Evolutionary conservation across 1,140 invertebrate species (phyloP).

Genomic region (Anastatus disparis): DNA sequence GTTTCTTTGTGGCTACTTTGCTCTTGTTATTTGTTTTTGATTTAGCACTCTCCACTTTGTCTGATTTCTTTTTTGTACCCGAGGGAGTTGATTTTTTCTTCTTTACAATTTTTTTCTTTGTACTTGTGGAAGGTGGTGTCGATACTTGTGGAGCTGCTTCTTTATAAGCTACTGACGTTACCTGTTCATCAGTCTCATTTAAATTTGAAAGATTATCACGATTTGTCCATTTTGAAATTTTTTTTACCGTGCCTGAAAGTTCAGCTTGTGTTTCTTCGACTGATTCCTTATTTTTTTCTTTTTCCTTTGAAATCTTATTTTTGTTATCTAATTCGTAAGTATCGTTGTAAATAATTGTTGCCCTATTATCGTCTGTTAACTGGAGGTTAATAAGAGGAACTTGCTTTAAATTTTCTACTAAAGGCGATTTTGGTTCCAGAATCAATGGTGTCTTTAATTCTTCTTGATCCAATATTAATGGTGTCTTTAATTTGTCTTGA

Average conservation of each 20-base stretch:
- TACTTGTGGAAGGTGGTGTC: constrained; percentile 50
- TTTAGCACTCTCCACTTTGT: constrained; percentile 39
- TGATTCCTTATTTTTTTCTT: too few relatives aligned
- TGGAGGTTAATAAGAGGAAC: neutral
- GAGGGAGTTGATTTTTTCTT: constrained; percentile 50
- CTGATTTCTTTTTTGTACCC: constrained; percentile 50
- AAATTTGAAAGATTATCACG: constrained; percentile 53
- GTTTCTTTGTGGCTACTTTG: constrained; percentile 39
- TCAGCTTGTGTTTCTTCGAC: constrained; percentile 23
- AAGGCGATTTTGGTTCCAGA: neutral
- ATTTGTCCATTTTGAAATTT: constrained; percentile 61
- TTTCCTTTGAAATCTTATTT: too few relatives aligned
- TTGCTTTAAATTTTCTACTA: neutral
- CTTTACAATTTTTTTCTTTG: constrained; percentile 50
- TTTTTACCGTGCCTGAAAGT: constrained; percentile 34
- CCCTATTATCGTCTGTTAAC: too few relatives aligned
- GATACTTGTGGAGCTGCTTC: constrained; percentile 44
- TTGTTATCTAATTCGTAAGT: too few relatives aligned
- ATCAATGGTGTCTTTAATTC: neutral
- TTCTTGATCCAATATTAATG: neutral
- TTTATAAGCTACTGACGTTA: constrained; percentile 45
- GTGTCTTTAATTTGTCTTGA: neutral
- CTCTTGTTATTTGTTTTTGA: constrained; percentile 31
- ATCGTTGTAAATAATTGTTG: too few relatives aligned
- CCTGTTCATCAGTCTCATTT: constrained; percentile 40